A percentile compares a stretch with the other conserved stretches of the same genome.
phyloP scores from a whole-genome alignment of 2,113 vertebrate species.

The Alosa alosa region DNA sequence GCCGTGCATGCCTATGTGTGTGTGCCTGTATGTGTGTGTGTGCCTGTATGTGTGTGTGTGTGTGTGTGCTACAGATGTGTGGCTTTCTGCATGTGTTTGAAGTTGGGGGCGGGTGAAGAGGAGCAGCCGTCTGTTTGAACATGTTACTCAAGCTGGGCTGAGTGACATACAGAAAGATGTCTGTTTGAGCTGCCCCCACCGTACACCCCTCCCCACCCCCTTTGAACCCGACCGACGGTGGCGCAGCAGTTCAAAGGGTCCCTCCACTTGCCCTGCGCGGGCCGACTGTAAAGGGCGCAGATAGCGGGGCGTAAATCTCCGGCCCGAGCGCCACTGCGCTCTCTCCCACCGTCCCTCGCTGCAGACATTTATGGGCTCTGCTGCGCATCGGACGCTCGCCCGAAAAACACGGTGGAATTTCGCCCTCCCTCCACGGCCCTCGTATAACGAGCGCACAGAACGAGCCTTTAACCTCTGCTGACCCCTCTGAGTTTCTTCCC shows the following conservation, averaged over 20 bases:
- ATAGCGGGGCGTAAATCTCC: constrained; percentile 35
- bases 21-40: neutral
- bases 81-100: neutral
- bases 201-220: constrained; percentile 12
- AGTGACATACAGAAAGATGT: constrained; percentile 17
- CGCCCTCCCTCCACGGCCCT: neutral
- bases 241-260: constrained; percentile 36
- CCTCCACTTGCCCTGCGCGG: constrained; percentile 20
- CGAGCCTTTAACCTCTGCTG: constrained; percentile 30
- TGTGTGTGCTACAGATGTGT: constrained; percentile 6
- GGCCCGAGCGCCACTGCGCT: constrained; percentile 15
- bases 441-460: neutral
- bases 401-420: neutral
- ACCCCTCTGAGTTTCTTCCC: constrained; percentile 15
- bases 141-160: constrained; percentile 16
- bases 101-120: neutral
- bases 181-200: constrained; percentile 17
- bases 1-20: neutral
- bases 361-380: constrained; percentile 25
- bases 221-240: too few relatives aligned
- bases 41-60: neutral
- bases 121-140: constrained; percentile 26
- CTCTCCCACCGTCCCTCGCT: neutral
- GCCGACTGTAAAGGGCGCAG: constrained; percentile 30
- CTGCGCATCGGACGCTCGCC: constrained; percentile 27